phyloP scores from a whole-genome alignment of 1,140 invertebrate genomes.

The Papilio helenus region DNA sequence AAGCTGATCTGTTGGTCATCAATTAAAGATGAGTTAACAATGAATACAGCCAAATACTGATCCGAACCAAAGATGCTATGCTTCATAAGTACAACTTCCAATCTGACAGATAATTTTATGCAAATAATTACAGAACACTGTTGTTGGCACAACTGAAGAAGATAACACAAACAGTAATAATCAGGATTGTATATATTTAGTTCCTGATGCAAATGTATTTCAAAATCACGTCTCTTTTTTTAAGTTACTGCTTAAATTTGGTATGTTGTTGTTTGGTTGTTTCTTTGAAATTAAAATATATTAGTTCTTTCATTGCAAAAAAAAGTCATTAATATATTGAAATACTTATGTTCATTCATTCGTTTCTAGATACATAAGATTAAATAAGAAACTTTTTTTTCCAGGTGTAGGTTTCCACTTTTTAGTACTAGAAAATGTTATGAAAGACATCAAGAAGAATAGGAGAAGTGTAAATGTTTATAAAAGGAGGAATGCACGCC shows the following conservation, averaged over 20 bases:
- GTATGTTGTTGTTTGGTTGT: background rate
- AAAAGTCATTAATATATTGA: too few species aligned
- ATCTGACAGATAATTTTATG: background rate
- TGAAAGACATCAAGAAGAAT: background rate
- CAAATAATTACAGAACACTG: background rate
- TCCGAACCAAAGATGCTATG: too few species aligned
- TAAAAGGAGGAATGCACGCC: background rate
- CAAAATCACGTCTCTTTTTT: background rate
- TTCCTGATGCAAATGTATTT: conserved; percentile 1
- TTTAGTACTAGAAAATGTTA: background rate
- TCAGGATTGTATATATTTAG: background rate
- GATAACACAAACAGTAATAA: background rate
- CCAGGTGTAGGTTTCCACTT: background rate
- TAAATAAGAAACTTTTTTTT: background rate
- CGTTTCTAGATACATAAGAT: background rate
- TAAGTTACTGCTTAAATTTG: background rate
- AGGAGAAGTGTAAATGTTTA: background rate
- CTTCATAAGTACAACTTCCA: too few species aligned
- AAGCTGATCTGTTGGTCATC: too few species aligned
- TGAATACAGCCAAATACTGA: background rate
- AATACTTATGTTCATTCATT: background rate
- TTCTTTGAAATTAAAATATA: too few species aligned
- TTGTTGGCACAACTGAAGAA: background rate
- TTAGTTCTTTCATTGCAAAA: too few species aligned
- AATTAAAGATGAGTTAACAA: background rate